Percentiles rank a stretch among this genome's conserved stretches.
Conservation (phyloP, 2,797 vertebrate species). For the Anguilla obscura region DNA sequence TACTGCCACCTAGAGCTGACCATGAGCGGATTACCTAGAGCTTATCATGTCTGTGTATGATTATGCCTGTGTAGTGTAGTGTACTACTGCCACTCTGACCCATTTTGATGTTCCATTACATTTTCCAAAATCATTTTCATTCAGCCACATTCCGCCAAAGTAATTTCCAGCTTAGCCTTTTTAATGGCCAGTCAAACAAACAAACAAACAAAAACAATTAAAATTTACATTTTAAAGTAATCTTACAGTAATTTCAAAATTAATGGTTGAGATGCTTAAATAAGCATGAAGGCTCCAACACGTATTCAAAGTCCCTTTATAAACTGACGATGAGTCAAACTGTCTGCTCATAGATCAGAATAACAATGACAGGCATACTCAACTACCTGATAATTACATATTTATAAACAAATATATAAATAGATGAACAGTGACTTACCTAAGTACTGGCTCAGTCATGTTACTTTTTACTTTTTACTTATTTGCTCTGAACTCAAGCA, state of each 20-base stretch:
- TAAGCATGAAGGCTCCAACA: neutral
- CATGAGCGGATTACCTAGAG: no score
- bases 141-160: neutral
- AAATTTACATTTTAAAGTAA: neutral
- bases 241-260: neutral
- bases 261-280: neutral
- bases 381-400: neutral
- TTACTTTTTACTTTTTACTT: no score
- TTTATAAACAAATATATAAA: neutral
- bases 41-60: no score
- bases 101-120: neutral
- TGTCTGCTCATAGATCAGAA: neutral
- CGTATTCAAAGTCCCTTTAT: neutral
- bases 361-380: neutral
- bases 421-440: neutral
- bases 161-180: neutral
- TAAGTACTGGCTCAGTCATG: no score
- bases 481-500: no score
- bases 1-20: conserved; percentile 27
- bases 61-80: no score
- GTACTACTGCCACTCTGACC: neutral
- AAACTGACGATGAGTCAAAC: neutral
- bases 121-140: neutral
- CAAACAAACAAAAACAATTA: neutral
- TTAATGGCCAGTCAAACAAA: neutral